phyloP scores from a whole-genome alignment of 37 sponge, comb jelly and placozoan genomes.

The Chondrilla cf. caribensis region DNA sequence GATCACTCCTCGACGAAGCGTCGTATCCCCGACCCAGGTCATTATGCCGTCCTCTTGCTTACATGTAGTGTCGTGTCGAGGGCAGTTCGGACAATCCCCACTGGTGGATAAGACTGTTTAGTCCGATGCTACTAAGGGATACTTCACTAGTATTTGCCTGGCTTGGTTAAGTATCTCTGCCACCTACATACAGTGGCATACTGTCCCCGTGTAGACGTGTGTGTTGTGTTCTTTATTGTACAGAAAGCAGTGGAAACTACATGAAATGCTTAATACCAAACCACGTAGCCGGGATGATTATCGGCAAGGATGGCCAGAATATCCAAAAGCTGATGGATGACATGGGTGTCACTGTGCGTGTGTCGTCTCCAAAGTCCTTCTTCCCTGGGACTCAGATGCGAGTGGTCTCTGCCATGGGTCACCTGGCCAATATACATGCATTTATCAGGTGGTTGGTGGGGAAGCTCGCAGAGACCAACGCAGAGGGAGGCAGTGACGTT shows the following conservation, averaged over 20 bases:
- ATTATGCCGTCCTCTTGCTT: neutral
- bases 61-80: too few species aligned
- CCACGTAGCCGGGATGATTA: constrained; percentile 83
- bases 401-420: constrained; percentile 67
- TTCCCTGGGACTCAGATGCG: constrained; percentile 86
- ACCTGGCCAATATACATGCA: constrained; percentile 37
- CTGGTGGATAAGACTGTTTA: too few species aligned
- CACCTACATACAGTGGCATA: too few species aligned
- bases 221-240: too few species aligned
- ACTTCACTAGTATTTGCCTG: too few species aligned
- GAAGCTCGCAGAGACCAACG: constrained; percentile 28
- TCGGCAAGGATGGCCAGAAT: constrained; percentile 83
- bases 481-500: neutral
- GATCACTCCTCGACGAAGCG: neutral
- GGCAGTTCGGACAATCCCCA: too few species aligned
- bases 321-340: constrained; percentile 73
- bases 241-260: constrained; percentile 40
- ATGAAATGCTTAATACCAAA: constrained; percentile 89
- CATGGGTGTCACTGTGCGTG: constrained; percentile 64
- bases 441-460: constrained; percentile 36
- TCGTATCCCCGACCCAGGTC: constrained; percentile 9
- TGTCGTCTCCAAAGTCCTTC: constrained; percentile 75
- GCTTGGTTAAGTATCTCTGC: too few species aligned
- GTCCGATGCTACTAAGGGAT: too few species aligned
- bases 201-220: too few species aligned